Percentiles rank a stretch among this genome's conserved stretches.
Evolutionary conservation across 2,888 invertebrate genomes (phyloP).

Genomic region (Arge pagana): DNA sequence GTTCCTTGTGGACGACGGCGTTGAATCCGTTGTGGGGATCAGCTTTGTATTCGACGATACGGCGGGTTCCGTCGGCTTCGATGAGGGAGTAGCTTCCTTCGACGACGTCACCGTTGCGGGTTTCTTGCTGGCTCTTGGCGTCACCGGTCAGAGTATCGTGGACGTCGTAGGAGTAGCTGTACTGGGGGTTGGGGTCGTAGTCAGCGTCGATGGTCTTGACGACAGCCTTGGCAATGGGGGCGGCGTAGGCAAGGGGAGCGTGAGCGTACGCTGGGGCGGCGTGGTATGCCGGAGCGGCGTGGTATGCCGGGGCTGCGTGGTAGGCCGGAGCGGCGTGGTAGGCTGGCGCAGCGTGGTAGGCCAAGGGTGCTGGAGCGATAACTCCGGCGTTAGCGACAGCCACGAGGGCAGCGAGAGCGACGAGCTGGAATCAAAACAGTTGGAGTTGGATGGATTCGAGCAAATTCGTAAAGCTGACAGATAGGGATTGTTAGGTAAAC

Average conservation of each 20-base stretch:
- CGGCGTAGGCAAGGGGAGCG: constrained; percentile 23
- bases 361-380: constrained; percentile 49
- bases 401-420: constrained; percentile 56
- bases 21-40: constrained; percentile 42
- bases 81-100: constrained; percentile 41
- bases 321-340: neutral
- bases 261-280: constrained; percentile 25
- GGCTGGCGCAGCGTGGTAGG: neutral
- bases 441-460: too few relatives aligned
- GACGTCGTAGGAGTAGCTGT: constrained; percentile 41
- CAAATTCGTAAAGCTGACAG: too few relatives aligned
- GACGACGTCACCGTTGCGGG: constrained; percentile 41
- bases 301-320: too few relatives aligned
- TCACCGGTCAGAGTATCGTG: constrained; percentile 42
- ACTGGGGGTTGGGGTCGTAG: constrained; percentile 44
- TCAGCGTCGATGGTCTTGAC: constrained; percentile 41
- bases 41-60: constrained; percentile 41
- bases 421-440: constrained; percentile 60
- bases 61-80: constrained; percentile 39
- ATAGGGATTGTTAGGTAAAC: too few relatives aligned
- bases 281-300: constrained; percentile 42
- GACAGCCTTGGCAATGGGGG: constrained; percentile 33
- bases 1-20: constrained; percentile 42
- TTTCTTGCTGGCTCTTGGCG: constrained; percentile 41
- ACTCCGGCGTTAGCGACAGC: constrained; percentile 61